Evolutionary conservation across 2,888 invertebrate genomes (phyloP).

Genomic region (Griposia aprilina): DNA sequence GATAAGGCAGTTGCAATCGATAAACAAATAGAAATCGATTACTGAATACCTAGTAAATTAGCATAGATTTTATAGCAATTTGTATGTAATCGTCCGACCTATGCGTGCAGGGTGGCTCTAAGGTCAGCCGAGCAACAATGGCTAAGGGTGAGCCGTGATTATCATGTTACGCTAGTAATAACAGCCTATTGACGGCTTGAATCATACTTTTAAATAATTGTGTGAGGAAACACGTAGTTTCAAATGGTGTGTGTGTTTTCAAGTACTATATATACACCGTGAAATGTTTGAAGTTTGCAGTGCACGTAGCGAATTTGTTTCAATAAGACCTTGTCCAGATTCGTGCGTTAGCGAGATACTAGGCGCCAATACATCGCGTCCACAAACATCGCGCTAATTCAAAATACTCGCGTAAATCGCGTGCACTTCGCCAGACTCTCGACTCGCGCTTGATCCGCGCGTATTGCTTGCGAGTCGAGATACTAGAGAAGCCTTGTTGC

Average conservation of each 20-base stretch:
- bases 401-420: too few species aligned
- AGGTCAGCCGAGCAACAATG: conserved; percentile 39
- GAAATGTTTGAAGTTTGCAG: conserved; percentile 19
- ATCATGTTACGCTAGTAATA: conserved; percentile 17
- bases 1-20: neutral
- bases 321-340: too few species aligned
- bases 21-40: neutral
- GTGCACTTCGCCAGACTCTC: too few species aligned
- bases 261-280: neutral
- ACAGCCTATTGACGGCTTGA: neutral
- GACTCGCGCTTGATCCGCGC: too few species aligned
- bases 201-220: conserved; percentile 24
- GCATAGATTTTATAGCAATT: conserved; percentile 29
- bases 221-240: conserved; percentile 14
- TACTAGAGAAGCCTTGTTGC: too few species aligned
- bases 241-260: neutral
- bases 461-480: too few species aligned
- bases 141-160: conserved; percentile 23
- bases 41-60: conserved; percentile 11
- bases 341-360: too few species aligned
- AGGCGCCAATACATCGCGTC: too few species aligned
- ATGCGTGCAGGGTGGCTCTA: conserved; percentile 33
- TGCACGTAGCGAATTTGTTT: conserved; percentile 9
- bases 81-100: conserved; percentile 13
- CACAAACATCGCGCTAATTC: too few species aligned